Conservation (phyloP, 2,888 invertebrate species). For the Drosophila fungiperda region DNA sequence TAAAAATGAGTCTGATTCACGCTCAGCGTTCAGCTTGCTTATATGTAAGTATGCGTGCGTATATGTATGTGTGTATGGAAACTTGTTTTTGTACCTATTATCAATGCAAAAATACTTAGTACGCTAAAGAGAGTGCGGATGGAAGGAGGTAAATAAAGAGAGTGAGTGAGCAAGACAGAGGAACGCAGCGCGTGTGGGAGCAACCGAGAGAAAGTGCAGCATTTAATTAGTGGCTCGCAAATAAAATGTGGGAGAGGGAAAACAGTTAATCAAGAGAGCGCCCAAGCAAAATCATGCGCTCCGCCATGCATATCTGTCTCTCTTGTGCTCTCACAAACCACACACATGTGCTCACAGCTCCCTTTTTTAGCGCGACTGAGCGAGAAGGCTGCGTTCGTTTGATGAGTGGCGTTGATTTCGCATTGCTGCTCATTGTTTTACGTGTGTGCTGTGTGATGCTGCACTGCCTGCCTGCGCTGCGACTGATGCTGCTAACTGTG, state of each 20-base stretch:
- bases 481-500: neutral
- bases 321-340: constrained; percentile 31
- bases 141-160: neutral
- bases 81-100: constrained; percentile 43
- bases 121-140: neutral
- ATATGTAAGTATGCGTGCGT: neutral
- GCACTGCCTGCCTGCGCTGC: constrained; percentile 19
- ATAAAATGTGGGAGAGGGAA: constrained; percentile 24
- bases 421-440: constrained; percentile 60
- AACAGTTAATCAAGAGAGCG: constrained; percentile 22
- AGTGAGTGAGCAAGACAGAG: neutral
- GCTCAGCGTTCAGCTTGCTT: neutral
- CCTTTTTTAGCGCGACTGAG: constrained; percentile 33
- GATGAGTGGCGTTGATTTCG: constrained; percentile 71
- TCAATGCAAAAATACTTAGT: constrained; percentile 29
- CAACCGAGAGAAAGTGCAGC: neutral
- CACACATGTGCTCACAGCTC: neutral
- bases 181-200: neutral
- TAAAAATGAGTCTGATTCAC: constrained; percentile 6
- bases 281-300: constrained; percentile 1
- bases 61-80: constrained; percentile 4
- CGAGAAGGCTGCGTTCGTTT: constrained; percentile 54
- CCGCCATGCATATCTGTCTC: constrained; percentile 7
- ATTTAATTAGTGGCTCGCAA: constrained; percentile 36
- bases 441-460: constrained; percentile 28